phyloP scores from a whole-genome alignment of 2,888 invertebrate genomes.

The Actias luna region DNA sequence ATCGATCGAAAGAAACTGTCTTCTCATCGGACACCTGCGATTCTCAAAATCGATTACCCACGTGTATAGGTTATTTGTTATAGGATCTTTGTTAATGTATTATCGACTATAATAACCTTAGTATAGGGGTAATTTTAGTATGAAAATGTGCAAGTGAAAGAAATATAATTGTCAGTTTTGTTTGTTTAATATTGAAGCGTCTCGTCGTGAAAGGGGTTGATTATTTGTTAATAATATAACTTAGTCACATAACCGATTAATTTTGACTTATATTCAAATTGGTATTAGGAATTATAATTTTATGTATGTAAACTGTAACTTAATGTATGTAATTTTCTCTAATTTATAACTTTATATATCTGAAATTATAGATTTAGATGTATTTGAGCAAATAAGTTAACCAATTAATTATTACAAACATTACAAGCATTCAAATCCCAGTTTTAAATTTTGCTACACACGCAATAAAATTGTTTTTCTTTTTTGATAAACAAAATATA shows the following conservation, averaged over 20 bases:
- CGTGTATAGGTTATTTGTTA: slow-evolving; percentile 34
- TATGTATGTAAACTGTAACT: too few species aligned
- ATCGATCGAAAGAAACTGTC: slow-evolving; percentile 31
- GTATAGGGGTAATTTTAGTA: slow-evolving; percentile 17
- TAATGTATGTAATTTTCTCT: too few species aligned
- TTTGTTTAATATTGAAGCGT: slow-evolving; percentile 31
- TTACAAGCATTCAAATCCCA: too few species aligned
- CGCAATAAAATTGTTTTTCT: too few species aligned
- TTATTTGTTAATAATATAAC: slow-evolving; percentile 19
- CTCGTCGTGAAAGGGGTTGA: slow-evolving; percentile 37
- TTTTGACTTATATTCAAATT: background rate
- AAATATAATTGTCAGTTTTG: slow-evolving; percentile 26
- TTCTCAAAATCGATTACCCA: slow-evolving; percentile 73
- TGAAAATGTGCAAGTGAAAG: background rate
- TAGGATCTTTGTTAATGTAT: slow-evolving; percentile 6
- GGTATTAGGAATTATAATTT: background rate
- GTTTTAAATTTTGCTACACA: too few species aligned
- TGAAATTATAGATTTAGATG: too few species aligned
- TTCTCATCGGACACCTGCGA: slow-evolving; percentile 77
- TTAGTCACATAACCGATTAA: background rate
- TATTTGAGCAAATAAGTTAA: too few species aligned
- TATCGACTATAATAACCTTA: slow-evolving; percentile 18
- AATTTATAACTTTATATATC: too few species aligned
- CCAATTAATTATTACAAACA: too few species aligned
- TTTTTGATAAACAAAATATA: too few species aligned